Evolutionary conservation across 2,113 vertebrate genomes (phyloP).

Genomic region (Oreochromis aureus): DNA sequence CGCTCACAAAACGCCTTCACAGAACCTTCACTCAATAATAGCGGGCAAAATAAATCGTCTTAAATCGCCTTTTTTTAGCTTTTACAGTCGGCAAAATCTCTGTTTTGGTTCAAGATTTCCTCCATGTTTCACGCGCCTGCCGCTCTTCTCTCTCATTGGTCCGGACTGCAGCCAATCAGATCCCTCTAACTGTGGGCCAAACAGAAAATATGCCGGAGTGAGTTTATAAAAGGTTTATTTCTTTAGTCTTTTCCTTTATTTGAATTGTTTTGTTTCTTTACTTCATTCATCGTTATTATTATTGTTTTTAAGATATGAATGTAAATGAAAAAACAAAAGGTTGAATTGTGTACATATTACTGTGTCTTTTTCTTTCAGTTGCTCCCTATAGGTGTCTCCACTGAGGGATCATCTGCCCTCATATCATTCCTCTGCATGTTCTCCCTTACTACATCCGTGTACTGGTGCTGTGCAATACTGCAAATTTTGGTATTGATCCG

Average conservation of each 20-base stretch:
- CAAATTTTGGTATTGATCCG: neutral
- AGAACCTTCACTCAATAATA: neutral
- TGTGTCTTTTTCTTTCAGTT: neutral
- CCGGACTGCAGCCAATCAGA: conserved; percentile 34
- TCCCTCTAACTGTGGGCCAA: neutral
- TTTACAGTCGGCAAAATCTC: no score
- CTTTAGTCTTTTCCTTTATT: accelerated
- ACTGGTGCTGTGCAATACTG: neutral
- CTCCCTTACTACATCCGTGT: neutral
- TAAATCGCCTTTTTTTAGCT: accelerated
- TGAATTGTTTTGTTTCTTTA: accelerated
- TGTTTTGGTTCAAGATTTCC: neutral
- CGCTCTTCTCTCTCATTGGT: conserved; percentile 42
- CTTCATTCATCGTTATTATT: neutral
- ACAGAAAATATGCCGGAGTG: neutral
- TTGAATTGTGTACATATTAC: neutral
- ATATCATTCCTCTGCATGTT: neutral
- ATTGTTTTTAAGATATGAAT: no score
- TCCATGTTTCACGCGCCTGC: conserved; percentile 7
- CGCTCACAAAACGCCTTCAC: neutral
- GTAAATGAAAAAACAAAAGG: neutral
- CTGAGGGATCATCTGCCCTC: neutral
- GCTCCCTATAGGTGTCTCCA: neutral
- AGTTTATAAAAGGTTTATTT: accelerated
- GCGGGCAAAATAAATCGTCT: neutral